phyloP scores from a whole-genome alignment of 2,888 invertebrate species.

The Hypsopygia costalis region DNA sequence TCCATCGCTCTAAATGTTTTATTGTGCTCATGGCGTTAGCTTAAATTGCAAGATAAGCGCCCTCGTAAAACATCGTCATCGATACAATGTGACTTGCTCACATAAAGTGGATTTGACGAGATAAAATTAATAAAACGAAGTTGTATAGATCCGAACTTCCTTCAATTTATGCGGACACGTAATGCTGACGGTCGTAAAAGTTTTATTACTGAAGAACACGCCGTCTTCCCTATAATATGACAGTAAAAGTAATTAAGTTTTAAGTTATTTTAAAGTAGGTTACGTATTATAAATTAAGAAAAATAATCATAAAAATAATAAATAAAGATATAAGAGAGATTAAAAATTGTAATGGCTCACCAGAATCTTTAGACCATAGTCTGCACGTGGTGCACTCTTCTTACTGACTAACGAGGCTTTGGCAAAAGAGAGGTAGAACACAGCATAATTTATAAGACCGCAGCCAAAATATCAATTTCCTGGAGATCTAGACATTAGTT shows the following conservation, averaged over 20 bases:
- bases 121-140: constrained; percentile 29
- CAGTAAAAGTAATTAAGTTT: constrained; percentile 30
- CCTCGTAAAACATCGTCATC: constrained; percentile 28
- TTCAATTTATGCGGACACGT: constrained; percentile 28
- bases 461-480: too few species aligned
- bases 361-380: too few species aligned
- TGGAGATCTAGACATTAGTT: too few species aligned
- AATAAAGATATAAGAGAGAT: too few species aligned
- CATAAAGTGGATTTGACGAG: constrained; percentile 23
- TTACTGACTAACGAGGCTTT: too few species aligned
- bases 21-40: constrained; percentile 29
- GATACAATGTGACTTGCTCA: constrained; percentile 25
- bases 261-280: too few species aligned
- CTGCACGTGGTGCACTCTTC: too few species aligned
- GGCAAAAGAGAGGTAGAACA: too few species aligned
- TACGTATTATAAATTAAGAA: too few species aligned
- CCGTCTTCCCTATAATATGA: constrained; percentile 24
- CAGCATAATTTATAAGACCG: too few species aligned
- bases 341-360: too few species aligned
- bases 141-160: constrained; percentile 22
- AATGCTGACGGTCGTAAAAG: constrained; percentile 22
- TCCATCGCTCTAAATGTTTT: constrained; percentile 31
- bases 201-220: constrained; percentile 27
- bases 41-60: constrained; percentile 39
- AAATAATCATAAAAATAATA: too few species aligned